Base-by-base conservation (phyloP, 2,113 vertebrate genomes). In the Microcebus murinus region DNA sequence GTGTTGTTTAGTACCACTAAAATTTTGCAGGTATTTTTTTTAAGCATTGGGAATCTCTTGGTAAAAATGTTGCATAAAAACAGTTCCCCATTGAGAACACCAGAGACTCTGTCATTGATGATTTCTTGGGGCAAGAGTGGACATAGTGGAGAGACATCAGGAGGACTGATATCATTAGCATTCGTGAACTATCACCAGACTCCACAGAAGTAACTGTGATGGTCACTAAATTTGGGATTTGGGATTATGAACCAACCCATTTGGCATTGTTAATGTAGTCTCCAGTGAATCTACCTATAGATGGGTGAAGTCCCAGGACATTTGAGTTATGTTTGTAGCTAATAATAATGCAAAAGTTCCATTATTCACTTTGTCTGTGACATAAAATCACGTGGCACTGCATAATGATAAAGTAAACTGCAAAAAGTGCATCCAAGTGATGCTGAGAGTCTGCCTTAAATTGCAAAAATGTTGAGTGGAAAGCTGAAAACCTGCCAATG, bases 401-500 rank as follows among this genome's bases (percentile, higher is more conserved):
- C 89, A 92, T 87, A 94, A 92, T 31, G 57, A 92, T 74, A 79
- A 89, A 92, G 52, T 88, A 63, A 96, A 87, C 63, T 68, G 93
- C 89, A 93, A 68, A 96, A 94, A 89, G 96, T 95, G 36, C 93
- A 94, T 92, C 94, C 85, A 74, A 90, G 85, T 90, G 86, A 97
- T 94, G 65, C 90, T 95, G 87, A 91, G 80, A 96, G 95, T 91
- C 88, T 87, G 79, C 42, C 95, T 94, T 97, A 63, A 65, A 68
- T 79, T 96, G 87, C 31, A 45, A 21, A 91, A 95, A 95, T 95
- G 95, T 95, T 97, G 90, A 96, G 97, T 96, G 88, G 94, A 93
- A 94, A 96, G 65, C 88, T 98, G 95, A 94, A 97, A 67, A 96
- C 91, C 86, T 96, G 97, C 95, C 94, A 96, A 59, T 73, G 77